Percentiles rank a stretch among this genome's conserved stretches.
Evolutionary conservation across 2,797 vertebrate species (phyloP).

Genomic region (Orientallactaga sibirica): DNA sequence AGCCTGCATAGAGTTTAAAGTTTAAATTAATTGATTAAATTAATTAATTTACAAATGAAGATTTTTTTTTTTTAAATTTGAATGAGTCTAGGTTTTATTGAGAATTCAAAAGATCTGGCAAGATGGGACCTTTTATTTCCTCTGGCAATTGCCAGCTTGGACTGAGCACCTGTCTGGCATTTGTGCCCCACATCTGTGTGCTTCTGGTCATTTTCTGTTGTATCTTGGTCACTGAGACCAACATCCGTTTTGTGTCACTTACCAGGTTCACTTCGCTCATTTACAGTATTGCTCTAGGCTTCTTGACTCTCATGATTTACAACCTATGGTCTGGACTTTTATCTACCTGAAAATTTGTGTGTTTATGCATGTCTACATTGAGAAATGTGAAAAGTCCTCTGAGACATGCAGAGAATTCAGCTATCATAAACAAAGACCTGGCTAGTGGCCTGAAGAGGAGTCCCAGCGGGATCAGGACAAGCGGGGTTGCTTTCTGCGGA

Average conservation of each 20-base stretch:
- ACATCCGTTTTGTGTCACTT: constrained; percentile 9
- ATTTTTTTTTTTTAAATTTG: constrained; percentile 21
- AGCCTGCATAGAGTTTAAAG: background rate
- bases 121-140: background rate
- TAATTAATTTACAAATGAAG: background rate
- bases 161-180: background rate
- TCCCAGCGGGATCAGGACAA: background rate
- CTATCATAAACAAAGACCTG: constrained; percentile 13
- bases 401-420: background rate
- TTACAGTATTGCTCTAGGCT: constrained; percentile 20
- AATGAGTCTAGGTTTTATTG: constrained; percentile 11
- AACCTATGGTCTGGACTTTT: constrained; percentile 23
- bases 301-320: constrained; percentile 2
- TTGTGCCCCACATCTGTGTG: background rate
- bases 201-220: background rate
- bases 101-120: constrained; percentile 27
- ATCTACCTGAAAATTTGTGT: background rate
- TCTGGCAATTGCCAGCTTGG: background rate
- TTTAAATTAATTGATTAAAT: background rate
- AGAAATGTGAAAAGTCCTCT: constrained; percentile 16
- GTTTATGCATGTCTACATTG: background rate
- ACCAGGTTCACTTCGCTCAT: background rate
- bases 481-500: background rate
- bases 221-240: background rate
- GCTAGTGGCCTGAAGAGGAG: background rate